These are phyloP conservation scores for Cephalotes varians DNA, from an alignment of 2,888 invertebrate species.

Conservation along the genomic window DNA sequence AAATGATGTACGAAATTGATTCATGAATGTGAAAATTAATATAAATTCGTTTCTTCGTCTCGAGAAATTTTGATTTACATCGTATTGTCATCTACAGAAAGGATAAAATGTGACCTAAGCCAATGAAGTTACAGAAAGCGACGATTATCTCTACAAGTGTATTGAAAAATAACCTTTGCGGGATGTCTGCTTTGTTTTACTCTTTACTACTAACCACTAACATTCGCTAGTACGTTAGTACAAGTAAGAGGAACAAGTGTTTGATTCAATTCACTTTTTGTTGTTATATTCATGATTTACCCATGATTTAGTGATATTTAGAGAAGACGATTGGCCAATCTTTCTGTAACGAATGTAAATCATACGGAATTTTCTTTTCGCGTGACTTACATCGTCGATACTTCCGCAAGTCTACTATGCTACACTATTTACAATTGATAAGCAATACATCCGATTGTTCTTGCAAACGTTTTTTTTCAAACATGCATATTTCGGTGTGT, in stretches of 20 bases:
- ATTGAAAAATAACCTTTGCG: constrained; percentile 81
- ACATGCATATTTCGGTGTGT: constrained; percentile 31
- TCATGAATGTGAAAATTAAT: background rate
- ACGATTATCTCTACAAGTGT: constrained; percentile 76
- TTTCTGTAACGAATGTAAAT: constrained; percentile 58
- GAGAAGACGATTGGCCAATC: constrained; percentile 71
- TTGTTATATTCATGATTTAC: constrained; percentile 62
- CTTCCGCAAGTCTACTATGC: constrained; percentile 76
- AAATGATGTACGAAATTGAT: no score
- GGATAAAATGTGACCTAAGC: constrained; percentile 50
- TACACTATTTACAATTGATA: constrained; percentile 81
- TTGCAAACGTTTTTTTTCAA: constrained; percentile 65
- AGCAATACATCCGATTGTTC: constrained; percentile 74
- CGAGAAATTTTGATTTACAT: constrained; percentile 53
- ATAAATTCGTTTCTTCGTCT: background rate
- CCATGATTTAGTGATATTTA: constrained; percentile 54
- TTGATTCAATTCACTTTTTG: constrained; percentile 66
- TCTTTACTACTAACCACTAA: constrained; percentile 72
- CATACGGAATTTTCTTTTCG: constrained; percentile 48
- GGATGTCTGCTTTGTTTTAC: constrained; percentile 72
- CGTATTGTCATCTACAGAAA: constrained; percentile 28
- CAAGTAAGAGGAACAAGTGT: constrained; percentile 74
- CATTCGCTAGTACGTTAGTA: constrained; percentile 72
- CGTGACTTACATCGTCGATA: constrained; percentile 68
- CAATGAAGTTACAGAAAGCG: constrained; percentile 74